Evolutionary conservation across 2,888 invertebrate genomes (phyloP).

Genomic region (Oscheius myriophilus): DNA sequence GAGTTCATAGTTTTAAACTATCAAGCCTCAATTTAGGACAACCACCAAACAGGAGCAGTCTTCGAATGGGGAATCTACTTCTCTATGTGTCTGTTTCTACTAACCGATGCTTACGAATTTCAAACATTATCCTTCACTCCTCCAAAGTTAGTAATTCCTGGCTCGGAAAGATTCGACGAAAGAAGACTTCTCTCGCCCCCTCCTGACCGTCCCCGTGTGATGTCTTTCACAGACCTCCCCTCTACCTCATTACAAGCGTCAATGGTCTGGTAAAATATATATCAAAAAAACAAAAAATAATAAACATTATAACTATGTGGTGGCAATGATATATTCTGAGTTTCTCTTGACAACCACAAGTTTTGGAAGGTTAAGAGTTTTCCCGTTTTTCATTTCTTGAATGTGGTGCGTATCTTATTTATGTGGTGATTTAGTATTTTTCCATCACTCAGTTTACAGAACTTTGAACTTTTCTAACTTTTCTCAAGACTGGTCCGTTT

Average conservation of each 20-base stretch:
- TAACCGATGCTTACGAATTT: slow-evolving; percentile 34
- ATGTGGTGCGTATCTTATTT: no score
- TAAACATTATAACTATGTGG: no score
- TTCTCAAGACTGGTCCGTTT: no score
- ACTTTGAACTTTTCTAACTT: no score
- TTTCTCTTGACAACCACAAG: no score
- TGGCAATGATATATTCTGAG: no score
- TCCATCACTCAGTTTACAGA: no score
- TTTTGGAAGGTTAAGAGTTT: no score
- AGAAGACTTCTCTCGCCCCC: slow-evolving; percentile 6
- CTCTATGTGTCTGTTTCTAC: slow-evolving; percentile 23
- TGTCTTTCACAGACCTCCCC: slow-evolving; percentile 31
- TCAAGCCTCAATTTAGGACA: slow-evolving; percentile 12
- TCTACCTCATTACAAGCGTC: slow-evolving; percentile 12
- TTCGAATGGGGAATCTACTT: slow-evolving; percentile 32
- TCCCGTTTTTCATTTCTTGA: no score
- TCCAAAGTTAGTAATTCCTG: slow-evolving; percentile 30
- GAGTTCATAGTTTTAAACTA: not conserved
- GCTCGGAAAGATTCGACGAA: slow-evolving; percentile 22
- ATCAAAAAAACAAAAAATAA: not conserved
- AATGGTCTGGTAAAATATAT: slow-evolving; percentile 21
- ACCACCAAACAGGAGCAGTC: slow-evolving; percentile 15
- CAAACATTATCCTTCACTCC: slow-evolving; percentile 23
- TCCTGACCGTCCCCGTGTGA: slow-evolving; percentile 4
- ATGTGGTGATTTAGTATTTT: no score